Base-by-base conservation (phyloP, 2,888 invertebrate species). In the Pyrrhia umbra region DNA sequence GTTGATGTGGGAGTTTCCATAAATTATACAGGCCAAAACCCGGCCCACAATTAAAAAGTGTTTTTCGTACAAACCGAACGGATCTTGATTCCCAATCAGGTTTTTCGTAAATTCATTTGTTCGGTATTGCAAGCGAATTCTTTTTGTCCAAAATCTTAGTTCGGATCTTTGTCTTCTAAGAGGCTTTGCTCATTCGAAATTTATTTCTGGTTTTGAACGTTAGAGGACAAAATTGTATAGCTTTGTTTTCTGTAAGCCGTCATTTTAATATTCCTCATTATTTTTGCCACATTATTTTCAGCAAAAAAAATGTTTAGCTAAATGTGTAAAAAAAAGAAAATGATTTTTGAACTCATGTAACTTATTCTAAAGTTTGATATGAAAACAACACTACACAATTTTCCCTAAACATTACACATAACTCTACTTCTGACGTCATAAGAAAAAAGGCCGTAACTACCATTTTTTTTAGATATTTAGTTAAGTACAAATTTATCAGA, bases 41-140 rank as follows among this genome's bases (percentile, higher is more conserved):
- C 67, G n/a, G 51, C 71, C 71, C 64, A 68, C 77, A 67, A 63
- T 71, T 77, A 66, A 68, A 73, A 72, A 64, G 16, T 54, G 54
- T 61, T 56, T 75, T 60, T 57, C 61, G 65, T 56, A 54, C 40
- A 61, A 61, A 60, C 27, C 43, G 30, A 34, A 55, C 56, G 58
- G 39, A 42, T 61, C 55, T 47, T 43, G 78, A 62, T 71, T 72
- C 59, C 23, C 61, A 78, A 78, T 71, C 78, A 71, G 77, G 74
- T 68, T 71, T 34, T 69, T 61, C 25, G 25, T 56, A 57, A 76
- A 78, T 64, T 68, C 62, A 45, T 72, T 72, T 75, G 55, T 56
- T 49, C 49, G 61, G 46, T 39, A 55, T 46, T 46, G 46, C 15
- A 55, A 42, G 50, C 45, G 40, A 57, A 66, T 23, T 9, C 50